A percentile compares a stretch with the other conserved stretches of the same genome.
phyloP scores from a whole-genome alignment of 2,113 vertebrate genomes.

The Tetraodon nigroviridis region DNA sequence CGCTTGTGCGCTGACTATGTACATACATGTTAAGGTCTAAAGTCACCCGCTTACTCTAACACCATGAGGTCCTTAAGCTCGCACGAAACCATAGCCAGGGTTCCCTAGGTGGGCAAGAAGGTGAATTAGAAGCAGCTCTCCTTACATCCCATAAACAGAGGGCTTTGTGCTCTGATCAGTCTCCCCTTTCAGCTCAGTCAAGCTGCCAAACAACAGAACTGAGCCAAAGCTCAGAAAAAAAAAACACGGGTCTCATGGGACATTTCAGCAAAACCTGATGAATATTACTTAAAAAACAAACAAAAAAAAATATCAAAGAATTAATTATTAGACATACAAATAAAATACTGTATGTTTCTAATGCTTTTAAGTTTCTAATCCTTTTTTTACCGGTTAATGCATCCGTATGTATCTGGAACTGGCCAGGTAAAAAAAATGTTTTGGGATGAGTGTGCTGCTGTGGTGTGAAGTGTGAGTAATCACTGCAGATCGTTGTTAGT shows the following conservation, averaged over 20 bases:
- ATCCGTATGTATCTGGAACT: no score
- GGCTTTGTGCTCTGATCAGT: constrained; percentile 60
- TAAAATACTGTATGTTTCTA: neutral
- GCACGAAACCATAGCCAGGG: constrained; percentile 66
- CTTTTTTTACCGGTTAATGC: no score
- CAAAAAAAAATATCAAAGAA: neutral
- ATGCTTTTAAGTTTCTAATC: neutral
- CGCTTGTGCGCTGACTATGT: neutral
- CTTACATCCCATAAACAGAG: constrained; percentile 56
- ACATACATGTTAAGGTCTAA: constrained; percentile 38
- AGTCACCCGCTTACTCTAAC: constrained; percentile 47
- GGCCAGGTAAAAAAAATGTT: neutral
- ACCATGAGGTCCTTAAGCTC: constrained; percentile 45
- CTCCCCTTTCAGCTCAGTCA: constrained; percentile 62
- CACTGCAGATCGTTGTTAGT: neutral
- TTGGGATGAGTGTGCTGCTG: no score
- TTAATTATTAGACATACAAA: neutral
- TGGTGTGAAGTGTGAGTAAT: neutral
- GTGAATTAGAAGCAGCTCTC: constrained; percentile 65
- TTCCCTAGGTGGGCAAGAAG: constrained; percentile 66
- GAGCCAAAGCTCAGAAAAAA: constrained; percentile 10
- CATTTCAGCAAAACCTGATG: neutral
- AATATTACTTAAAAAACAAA: neutral
- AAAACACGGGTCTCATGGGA: constrained; percentile 1
- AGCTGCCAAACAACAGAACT: constrained; percentile 40